Evolutionary conservation across 2,888 invertebrate genomes (phyloP), one percentile per base, ranked within the genome.

Genomic region (Synergus laeviventris): DNA sequence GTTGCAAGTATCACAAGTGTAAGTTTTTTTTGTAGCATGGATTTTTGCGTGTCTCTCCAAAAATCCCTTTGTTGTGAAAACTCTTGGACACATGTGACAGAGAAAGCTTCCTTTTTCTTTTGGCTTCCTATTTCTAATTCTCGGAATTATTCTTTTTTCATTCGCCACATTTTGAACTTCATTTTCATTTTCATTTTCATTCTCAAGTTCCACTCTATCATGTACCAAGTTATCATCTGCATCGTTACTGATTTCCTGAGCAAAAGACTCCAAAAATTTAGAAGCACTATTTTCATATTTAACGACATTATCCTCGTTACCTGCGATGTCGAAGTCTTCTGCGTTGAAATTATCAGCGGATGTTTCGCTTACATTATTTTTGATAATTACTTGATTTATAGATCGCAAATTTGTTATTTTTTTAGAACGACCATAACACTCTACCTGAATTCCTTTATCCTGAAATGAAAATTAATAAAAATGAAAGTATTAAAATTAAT

Each of bases 191-290:
- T 18, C 16, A 16, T 16, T 38, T 60, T n/a, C 14, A 12, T 70
- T 24, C 31, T n/a, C n/a, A 49, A 31, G 24, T 70, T 31, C 5
- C 31, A n/a, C 31, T 31, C n/a, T 49, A 21, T 49, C 49, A 9
- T 31, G n/a, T 9, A 36, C 70, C 1, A 31, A 31, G 45, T 31
- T 42, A 9, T 70, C 49, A 9, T 70, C 49, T 14, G 11, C 24
- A 4, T 49, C 42, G 7, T 70, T 49, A 49, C 49, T 49, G 3
- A 70, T 49, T 49, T 70, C 70, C 11, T 70, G 70, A 16, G 70
- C 49, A 31, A 70, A 70, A 16, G 70, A 49, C n/a, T 70, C 70
- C 9, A 70, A 70, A n/a, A 70, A 70, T 49, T 70, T 16, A 24
- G 70, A 45, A 1, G 49, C 70, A 2, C 49, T 1, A 45, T 24